phyloP scores from a whole-genome alignment of 1,140 invertebrate species.

The Drosophila murphyi region DNA sequence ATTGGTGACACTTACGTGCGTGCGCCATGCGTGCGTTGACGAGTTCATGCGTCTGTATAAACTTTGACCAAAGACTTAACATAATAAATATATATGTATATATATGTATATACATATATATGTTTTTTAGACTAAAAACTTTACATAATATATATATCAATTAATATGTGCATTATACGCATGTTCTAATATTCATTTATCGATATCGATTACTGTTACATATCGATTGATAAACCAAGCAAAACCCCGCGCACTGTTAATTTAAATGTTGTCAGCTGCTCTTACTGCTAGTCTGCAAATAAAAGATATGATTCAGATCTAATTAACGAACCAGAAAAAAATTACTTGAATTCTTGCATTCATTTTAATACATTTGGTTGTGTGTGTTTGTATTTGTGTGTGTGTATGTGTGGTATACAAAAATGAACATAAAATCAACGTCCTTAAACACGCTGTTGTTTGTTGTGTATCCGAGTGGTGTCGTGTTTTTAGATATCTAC shows the following conservation, averaged over 20 bases:
- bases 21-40: constrained; percentile 1
- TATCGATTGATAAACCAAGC: neutral
- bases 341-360: constrained; percentile 56
- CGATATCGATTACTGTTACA: neutral
- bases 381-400: constrained; percentile 27
- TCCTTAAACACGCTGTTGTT: constrained; percentile 33
- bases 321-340: neutral
- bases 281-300: neutral
- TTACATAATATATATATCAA: neutral
- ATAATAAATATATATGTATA: neutral
- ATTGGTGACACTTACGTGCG: constrained; percentile 5
- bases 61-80: neutral
- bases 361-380: constrained; percentile 75
- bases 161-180: too few species aligned
- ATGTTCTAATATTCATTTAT: neutral
- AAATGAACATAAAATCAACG: constrained; percentile 77
- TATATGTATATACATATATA: neutral
- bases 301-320: neutral
- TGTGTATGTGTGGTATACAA: constrained; percentile 59
- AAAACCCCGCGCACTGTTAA: neutral
- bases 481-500: constrained; percentile 65
- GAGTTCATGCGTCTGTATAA: neutral
- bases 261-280: neutral
- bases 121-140: too few species aligned
- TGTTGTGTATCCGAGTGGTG: constrained; percentile 31